Base-by-base conservation (phyloP, 2,797 vertebrate species). In the Mallotus villosus region DNA sequence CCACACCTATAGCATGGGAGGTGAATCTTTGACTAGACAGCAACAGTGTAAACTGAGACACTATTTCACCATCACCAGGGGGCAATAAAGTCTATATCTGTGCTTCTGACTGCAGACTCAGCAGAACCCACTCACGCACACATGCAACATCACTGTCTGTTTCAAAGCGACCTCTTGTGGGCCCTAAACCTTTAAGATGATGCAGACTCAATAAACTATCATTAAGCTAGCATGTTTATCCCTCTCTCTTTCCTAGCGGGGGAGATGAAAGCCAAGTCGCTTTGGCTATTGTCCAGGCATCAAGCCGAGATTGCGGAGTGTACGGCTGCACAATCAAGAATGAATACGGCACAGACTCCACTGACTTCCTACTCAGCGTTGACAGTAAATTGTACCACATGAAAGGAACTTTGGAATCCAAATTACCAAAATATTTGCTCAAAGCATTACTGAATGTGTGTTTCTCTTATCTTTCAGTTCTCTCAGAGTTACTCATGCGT, bases 261-360 rank as follows among this genome's bases (percentile, higher is more conserved):
- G 96, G 96, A 0, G 97, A 99, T 3, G 98, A 99, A 84, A 94
- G 92, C 68, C 97, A 96, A n/a, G 95, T 96, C 0, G 95, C 96
- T 14, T 75, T 99, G 90, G 97, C 96, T 55, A 85, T 99, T 2
- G 95, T 98, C 70, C 94, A 97, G 78, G 96, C 93, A 0, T 95
- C 95, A 59, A 92, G 79, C 16, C 90, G 89, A 83, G 98, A 99
- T 87, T 98, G 97, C 0, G 98, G 95, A 0, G 85, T 96, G 1
- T 99, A 98, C 65, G 94, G 92, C 3, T 99, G 98, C 7, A 89
- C 94, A 2, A 95, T 99, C 84, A 94, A 82, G 72, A 99, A 99
- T 0, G 95, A 98, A 82, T 95, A 97, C 0, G 98, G 98, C 68
- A 93, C 85, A 0, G 94, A 98, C 84, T 92, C 91, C 75, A 98